phyloP scores from a whole-genome alignment of 2,888 invertebrate genomes.

The Sinohyriopsis cumingii region DNA sequence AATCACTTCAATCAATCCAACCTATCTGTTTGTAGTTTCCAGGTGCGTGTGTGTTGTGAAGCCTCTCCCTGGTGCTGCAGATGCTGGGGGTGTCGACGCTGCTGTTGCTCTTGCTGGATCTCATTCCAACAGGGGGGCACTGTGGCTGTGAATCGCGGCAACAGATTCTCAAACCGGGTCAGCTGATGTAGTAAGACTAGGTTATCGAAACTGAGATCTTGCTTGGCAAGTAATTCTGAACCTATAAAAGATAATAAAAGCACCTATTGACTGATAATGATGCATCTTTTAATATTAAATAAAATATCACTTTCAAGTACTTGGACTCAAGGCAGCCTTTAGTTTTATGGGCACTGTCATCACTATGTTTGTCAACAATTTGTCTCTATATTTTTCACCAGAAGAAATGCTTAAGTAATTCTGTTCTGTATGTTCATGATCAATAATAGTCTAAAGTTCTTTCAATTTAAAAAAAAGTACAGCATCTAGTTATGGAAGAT shows the following conservation, averaged over 20 bases:
- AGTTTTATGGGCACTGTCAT: background rate
- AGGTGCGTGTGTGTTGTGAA: slow-evolving; percentile 85
- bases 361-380: background rate
- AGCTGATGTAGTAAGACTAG: slow-evolving; percentile 82
- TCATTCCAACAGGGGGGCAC: slow-evolving; percentile 96
- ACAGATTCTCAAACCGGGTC: slow-evolving; percentile 83
- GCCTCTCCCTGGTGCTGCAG: slow-evolving; percentile 80
- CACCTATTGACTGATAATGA: too few species aligned
- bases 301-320: background rate
- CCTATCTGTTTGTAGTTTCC: slow-evolving; percentile 90
- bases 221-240: slow-evolving; percentile 68
- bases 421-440: background rate
- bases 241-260: slow-evolving; percentile 25
- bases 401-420: background rate
- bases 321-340: background rate
- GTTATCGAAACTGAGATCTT: slow-evolving; percentile 75
- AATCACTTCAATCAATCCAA: slow-evolving; percentile 57
- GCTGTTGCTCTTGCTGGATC: slow-evolving; percentile 91
- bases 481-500: too few species aligned
- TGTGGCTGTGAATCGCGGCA: slow-evolving; percentile 85
- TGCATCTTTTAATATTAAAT: background rate
- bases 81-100: slow-evolving; percentile 89
- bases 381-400: background rate
- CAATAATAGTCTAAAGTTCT: too few species aligned
- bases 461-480: too few species aligned